Conservation (phyloP, 2,797 vertebrate species). For the Rousettus madagascariensis region DNA sequence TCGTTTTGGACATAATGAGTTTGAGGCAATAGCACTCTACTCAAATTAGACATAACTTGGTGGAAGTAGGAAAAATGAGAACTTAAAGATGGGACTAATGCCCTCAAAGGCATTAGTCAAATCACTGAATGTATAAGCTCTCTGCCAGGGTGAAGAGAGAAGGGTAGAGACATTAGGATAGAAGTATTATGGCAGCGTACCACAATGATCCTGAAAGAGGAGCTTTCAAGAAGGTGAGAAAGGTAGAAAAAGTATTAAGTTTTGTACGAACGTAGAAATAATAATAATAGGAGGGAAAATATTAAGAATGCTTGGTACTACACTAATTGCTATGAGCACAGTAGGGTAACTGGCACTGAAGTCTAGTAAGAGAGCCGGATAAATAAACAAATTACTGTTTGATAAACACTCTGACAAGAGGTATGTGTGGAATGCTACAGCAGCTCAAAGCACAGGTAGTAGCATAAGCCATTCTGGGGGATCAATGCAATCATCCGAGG, state of each 20-base stretch:
- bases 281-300: not conserved
- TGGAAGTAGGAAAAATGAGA: not conserved
- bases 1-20: not conserved
- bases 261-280: not conserved
- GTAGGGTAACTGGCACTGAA: not conserved
- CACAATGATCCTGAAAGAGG: not conserved
- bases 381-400: not conserved
- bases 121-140: not conserved
- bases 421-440: not conserved
- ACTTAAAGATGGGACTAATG: not conserved
- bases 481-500: no score
- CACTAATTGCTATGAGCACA: not conserved
- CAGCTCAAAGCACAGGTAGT: not conserved
- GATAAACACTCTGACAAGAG: not conserved
- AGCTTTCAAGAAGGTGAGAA: constrained; percentile 4
- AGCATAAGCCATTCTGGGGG: not conserved
- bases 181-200: not conserved
- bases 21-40: not conserved
- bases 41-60: not conserved
- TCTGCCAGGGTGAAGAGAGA: not conserved
- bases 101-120: not conserved
- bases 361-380: not conserved
- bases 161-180: not conserved
- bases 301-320: not conserved
- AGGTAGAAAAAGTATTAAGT: not conserved